These are phyloP conservation scores for Coptodon bakossiorum DNA, from an alignment of 2,113 vertebrate genomes.

Conservation along the genomic window DNA sequence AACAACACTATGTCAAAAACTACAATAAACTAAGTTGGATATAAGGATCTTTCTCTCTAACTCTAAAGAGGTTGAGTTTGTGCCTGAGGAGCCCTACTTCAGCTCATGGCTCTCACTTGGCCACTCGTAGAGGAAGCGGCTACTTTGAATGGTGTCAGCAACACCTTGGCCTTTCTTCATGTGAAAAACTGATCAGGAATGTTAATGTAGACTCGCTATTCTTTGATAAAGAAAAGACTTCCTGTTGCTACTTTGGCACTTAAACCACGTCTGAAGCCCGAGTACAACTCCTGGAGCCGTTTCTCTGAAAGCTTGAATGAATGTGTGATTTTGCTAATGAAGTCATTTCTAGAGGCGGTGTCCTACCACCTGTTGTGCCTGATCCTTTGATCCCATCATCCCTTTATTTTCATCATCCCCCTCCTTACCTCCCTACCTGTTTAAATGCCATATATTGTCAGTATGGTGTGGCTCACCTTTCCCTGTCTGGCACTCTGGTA, in stretches of 20 bases:
- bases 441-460: background rate
- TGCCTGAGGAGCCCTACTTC: background rate
- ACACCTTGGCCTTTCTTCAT: background rate
- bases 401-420: background rate
- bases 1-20: background rate
- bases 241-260: background rate
- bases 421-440: background rate
- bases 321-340: background rate
- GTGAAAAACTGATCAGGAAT: background rate
- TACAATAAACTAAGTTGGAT: background rate
- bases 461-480: background rate
- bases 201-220: background rate
- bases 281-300: background rate
- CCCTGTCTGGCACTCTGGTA: background rate
- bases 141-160: background rate
- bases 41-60: background rate
- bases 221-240: background rate
- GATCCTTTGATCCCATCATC: background rate
- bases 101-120: background rate
- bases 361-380: background rate
- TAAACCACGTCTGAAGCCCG: fast-evolving
- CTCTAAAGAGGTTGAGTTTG: fast-evolving
- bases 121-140: background rate
- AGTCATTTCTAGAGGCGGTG: fast-evolving
- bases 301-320: background rate